Percentiles rank a stretch among this genome's conserved stretches.
Evolutionary conservation across 2,113 vertebrate species (phyloP).

Genomic region (Brachyistius frenatus): DNA sequence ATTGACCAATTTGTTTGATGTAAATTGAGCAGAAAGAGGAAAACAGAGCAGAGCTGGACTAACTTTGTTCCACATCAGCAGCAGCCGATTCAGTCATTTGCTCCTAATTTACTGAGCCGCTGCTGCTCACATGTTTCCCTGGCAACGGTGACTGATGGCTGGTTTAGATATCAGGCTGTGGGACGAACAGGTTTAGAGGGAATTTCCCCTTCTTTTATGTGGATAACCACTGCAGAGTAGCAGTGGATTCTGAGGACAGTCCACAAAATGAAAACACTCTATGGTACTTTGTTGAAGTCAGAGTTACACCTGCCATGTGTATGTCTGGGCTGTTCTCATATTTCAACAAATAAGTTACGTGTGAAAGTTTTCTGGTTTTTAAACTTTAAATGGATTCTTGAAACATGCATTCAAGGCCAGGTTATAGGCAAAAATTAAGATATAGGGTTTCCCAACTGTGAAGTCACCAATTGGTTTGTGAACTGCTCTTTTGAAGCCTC

Average conservation of each 20-base stretch:
- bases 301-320: background rate
- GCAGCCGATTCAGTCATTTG: conserved; percentile 44
- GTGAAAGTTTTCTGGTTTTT: too few species aligned
- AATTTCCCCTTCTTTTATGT: conserved; percentile 22
- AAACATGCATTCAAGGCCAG: too few species aligned
- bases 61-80: conserved; percentile 13
- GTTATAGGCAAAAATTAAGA: too few species aligned
- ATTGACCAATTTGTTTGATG: background rate
- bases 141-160: background rate
- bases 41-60: background rate
- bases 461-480: too few species aligned
- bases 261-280: background rate
- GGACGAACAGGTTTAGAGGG: conserved; percentile 20
- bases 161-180: conserved; percentile 34
- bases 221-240: conserved; percentile 2
- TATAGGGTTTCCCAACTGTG: too few species aligned
- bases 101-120: conserved; percentile 30
- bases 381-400: too few species aligned
- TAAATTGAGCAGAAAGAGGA: conserved; percentile 1
- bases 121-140: conserved; percentile 24
- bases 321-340: background rate
- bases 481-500: too few species aligned
- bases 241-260: background rate
- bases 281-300: background rate
- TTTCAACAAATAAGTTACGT: too few species aligned